Evolutionary conservation across 2,888 invertebrate genomes (phyloP), one percentile per base, ranked within the genome.

Genomic region (Neoaliturus tenellus): DNA sequence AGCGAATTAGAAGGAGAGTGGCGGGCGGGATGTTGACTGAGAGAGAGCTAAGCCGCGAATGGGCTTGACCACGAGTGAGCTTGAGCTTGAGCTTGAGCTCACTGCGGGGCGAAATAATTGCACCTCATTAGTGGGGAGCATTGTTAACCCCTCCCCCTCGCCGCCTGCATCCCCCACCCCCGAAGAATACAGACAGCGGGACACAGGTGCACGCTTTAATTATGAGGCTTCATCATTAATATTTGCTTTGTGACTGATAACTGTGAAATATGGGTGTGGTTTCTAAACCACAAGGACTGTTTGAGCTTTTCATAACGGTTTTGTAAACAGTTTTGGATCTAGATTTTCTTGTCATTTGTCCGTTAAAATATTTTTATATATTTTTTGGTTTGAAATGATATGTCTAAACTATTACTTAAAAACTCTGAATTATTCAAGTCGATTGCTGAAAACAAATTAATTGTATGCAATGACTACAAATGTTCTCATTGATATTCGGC

Each of bases 71-170:
- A 28, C 62, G 23, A 31, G 1, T 28, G 62, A 62, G 62, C 14
- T 62, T 62, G 3, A 8, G 10, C 14, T 2, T 14, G 28, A 62
- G 62, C 17, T 62, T 31, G 62, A 62, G 20, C 62, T 62, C 62
- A 62, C 62, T 62, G 62, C 62, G 55, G 78, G 55, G 51, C 51
- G 48, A 78, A 78, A 78, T 78, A 78, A 78, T 78, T 78, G 78
- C 31, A 48, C 48, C 78, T 78, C 78, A 78, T 78, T 78, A 78
- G 51, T 33, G 28, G 35, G 23, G 28, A 17, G 51, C 55, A 55
- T 78, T 78, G 78, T 78, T 78, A 78, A 25, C 78, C 78, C 31
- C 44, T 39, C 73, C 73, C 41, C 23, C 44, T 25, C 41, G 12
- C 48, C 17, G 35, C 78, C 41, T 44, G 8, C 25, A 25, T n/a